A percentile compares a stretch with the other conserved stretches of the same genome.
These are phyloP conservation scores for Melanostigma gelatinosum DNA, from an alignment of 2,113 vertebrate species.

Conservation along the genomic window DNA sequence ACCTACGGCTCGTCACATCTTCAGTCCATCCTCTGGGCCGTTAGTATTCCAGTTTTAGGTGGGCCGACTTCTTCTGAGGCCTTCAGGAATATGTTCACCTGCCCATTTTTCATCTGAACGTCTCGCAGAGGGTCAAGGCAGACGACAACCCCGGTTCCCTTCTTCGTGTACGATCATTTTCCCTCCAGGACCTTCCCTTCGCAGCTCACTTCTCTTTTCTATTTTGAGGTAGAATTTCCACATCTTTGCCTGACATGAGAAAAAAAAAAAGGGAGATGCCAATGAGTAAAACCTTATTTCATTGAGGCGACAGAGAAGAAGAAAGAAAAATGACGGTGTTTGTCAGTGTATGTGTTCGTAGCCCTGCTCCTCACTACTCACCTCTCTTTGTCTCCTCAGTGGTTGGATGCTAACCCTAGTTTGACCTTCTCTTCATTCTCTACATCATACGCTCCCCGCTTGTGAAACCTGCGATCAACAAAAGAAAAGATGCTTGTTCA, in stretches of 20 bases:
- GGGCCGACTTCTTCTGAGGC: slow-evolving; percentile 46
- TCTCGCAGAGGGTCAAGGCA: slow-evolving; percentile 43
- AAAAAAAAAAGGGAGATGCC: slow-evolving; percentile 7
- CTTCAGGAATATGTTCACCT: slow-evolving; percentile 50
- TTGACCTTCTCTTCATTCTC: slow-evolving; percentile 98
- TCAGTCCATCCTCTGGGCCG: slow-evolving; percentile 48
- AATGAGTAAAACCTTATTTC: slow-evolving; percentile 27
- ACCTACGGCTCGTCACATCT: slow-evolving; percentile 46
- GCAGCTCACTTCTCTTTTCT: slow-evolving; percentile 75
- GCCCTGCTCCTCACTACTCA: slow-evolving; percentile 55
- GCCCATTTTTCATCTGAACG: slow-evolving; percentile 33
- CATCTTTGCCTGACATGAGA: slow-evolving; percentile 61
- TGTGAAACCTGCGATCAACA: slow-evolving; percentile 89
- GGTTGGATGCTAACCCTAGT: slow-evolving; percentile 88
- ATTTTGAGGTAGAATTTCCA: slow-evolving; percentile 87
- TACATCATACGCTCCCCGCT: slow-evolving; percentile 93
- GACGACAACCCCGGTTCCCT: slow-evolving; percentile 48
- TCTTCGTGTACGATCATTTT: slow-evolving; percentile 67
- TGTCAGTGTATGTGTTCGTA: neutral
- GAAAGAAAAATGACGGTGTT: neutral
- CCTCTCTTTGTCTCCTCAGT: slow-evolving; percentile 82
- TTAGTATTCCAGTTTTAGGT: slow-evolving; percentile 70
- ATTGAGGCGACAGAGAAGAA: neutral
- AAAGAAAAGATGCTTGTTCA: slow-evolving; percentile 41
- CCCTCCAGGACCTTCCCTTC: slow-evolving; percentile 61